Conservation (phyloP, 2,888 invertebrate genomes). For the Cacoxenus indagator region DNA sequence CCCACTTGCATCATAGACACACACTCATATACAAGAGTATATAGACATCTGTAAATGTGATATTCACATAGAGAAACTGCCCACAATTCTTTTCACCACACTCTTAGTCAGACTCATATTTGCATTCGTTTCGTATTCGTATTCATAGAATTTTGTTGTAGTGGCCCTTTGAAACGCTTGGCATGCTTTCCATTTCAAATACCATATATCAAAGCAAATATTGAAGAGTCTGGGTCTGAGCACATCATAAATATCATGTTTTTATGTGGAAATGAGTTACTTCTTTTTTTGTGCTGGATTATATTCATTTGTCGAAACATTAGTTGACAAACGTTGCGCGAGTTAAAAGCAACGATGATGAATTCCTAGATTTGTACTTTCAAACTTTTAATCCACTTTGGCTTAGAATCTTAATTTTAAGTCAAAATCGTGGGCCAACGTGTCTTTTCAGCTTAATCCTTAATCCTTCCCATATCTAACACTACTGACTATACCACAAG, state of each 20-base stretch:
- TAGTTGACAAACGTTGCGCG: neutral
- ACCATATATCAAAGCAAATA: neutral
- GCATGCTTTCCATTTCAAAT: neutral
- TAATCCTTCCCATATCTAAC: no score
- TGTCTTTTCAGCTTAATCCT: no score
- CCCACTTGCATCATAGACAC: no score
- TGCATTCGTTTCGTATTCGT: no score
- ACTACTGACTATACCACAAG: no score
- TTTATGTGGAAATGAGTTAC: neutral
- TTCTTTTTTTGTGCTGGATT: neutral
- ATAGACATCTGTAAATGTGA: no score
- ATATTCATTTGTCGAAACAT: neutral
- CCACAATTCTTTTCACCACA: neutral
- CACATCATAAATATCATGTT: constrained; percentile 11
- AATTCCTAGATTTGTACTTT: neutral
- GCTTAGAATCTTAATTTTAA: no score
- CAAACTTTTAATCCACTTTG: no score
- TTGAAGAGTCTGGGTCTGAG: neutral
- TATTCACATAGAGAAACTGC: neutral
- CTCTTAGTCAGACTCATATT: neutral
- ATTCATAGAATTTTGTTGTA: neutral
- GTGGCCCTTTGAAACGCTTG: neutral
- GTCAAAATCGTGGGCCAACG: no score
- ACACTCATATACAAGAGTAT: no score
- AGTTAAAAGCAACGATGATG: neutral